Evolutionary conservation across 2,888 invertebrate species (phyloP).

Genomic region (Amblyjoppa fuscipennis): DNA sequence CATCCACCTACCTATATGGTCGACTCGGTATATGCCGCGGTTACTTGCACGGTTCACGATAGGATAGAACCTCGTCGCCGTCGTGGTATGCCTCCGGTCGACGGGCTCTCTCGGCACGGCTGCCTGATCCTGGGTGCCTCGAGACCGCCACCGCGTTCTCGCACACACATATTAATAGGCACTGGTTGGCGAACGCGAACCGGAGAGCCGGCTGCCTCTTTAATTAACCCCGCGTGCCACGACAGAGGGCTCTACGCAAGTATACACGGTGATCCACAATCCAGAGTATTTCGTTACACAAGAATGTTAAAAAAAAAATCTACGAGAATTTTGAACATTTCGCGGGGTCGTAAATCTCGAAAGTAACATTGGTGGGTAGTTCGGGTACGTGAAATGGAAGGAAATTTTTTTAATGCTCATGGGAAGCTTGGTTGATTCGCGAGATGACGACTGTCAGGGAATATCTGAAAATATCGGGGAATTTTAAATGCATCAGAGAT

Average conservation of each 20-base stretch:
- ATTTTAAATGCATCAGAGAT: no score
- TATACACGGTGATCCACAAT: slow-evolving; percentile 58
- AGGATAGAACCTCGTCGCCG: slow-evolving; percentile 45
- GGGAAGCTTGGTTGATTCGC: background rate
- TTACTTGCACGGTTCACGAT: slow-evolving; percentile 34
- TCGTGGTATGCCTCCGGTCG: slow-evolving; percentile 52
- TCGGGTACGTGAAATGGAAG: background rate
- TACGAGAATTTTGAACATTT: background rate
- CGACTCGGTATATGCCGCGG: slow-evolving; percentile 9
- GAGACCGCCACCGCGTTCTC: slow-evolving; percentile 63
- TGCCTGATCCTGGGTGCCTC: slow-evolving; percentile 52
- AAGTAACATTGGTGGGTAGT: background rate
- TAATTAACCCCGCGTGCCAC: slow-evolving; percentile 80
- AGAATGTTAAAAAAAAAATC: background rate
- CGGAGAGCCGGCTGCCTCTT: slow-evolving; percentile 76
- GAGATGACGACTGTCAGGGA: background rate
- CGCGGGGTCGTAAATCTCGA: background rate
- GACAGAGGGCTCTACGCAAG: slow-evolving; percentile 57
- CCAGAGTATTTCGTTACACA: background rate
- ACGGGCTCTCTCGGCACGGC: slow-evolving; percentile 55
- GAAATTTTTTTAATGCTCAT: background rate
- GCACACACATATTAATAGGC: slow-evolving; percentile 73
- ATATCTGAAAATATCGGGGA: background rate
- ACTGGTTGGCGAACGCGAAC: slow-evolving; percentile 66
- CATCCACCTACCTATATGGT: slow-evolving; percentile 19